These are phyloP conservation scores for Mustelus asterias DNA, from an alignment of 2,113 vertebrate species.

Conservation along the genomic window DNA sequence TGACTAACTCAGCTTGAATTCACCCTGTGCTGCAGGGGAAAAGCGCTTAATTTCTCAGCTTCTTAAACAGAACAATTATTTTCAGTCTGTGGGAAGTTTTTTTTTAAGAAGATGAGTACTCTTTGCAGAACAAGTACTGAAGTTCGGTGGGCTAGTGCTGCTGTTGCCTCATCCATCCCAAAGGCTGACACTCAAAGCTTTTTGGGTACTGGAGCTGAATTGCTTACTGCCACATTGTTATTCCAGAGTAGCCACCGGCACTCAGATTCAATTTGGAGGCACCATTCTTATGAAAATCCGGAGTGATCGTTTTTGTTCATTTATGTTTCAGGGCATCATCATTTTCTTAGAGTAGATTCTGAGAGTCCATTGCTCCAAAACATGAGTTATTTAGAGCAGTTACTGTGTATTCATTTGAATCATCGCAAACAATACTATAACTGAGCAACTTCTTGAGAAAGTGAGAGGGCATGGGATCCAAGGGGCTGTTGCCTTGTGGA, in stretches of 20 bases:
- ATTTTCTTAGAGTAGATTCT: background rate
- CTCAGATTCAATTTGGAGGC: slow-evolving; percentile 44
- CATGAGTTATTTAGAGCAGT: background rate
- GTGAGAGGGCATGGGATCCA: too few relatives aligned
- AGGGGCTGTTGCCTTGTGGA: too few relatives aligned
- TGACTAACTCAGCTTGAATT: slow-evolving; percentile 49
- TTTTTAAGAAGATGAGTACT: background rate
- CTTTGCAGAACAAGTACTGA: background rate
- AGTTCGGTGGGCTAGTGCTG: slow-evolving; percentile 28
- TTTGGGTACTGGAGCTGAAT: slow-evolving; percentile 53
- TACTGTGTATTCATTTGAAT: background rate
- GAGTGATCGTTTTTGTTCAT: slow-evolving; percentile 57
- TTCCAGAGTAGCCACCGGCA: slow-evolving; percentile 57
- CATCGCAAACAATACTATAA: background rate
- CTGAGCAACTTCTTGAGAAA: background rate
- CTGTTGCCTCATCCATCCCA: slow-evolving; percentile 43
- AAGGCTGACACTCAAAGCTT: slow-evolving; percentile 54
- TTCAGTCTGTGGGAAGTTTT: background rate
- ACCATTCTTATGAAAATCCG: slow-evolving; percentile 76
- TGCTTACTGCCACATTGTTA: slow-evolving; percentile 58
- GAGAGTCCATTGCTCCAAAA: background rate
- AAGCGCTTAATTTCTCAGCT: slow-evolving; percentile 44
- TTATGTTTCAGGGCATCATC: background rate
- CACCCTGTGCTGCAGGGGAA: slow-evolving; percentile 53
- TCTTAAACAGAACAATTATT: slow-evolving; percentile 47